Evolutionary conservation across 2,888 invertebrate species (phyloP), one percentile per base, ranked within the genome.

Genomic region (Caenorhabditis afra): DNA sequence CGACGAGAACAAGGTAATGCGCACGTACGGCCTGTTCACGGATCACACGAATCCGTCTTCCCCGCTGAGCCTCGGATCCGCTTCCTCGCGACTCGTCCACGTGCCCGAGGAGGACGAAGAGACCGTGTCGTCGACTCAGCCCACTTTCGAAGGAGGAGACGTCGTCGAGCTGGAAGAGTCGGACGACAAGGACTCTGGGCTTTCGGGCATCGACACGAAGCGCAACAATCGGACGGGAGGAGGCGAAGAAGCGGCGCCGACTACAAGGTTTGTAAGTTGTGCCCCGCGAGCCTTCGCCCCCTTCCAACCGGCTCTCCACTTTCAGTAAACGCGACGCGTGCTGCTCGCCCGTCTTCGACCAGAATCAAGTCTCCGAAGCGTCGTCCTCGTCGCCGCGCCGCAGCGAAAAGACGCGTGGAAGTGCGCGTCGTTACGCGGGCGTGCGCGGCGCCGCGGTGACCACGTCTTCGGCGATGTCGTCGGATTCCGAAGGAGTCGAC

Each of bases 1-100:
- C 90, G 95, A 96, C 90, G 94, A 94, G 86, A 93, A 95, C 65
- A 85, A 87, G 53, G 79, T 81, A 66, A 62, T 80, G 57, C 70
- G 80, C 44, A 80, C 66, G 16, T 64, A 79, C 50, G 84, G 80
- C 16, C 59, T 86, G 12, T 86, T 86, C 79, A 70, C 73, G 0
- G 73, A 66, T 45, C 35, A 57, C 12, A 41, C 3, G 65, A 58
- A 29, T 29, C 29, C 44, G 37, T 47, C 12, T 22, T 62, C 0
- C 45, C 37, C 57, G 14, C 41, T n/a, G 18, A 66, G 74, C 39
- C 44, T 58, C 3, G 65, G 65, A 29, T 3, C 29, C 29, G 47
- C 55, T 10, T 22, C 71, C 0, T 53, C 37, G 29, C 71, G 76
- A 18, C 52, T 76, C 10, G 45, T 44, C 23, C 58, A 76, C 52